Base-by-base conservation (phyloP, 2,888 invertebrate genomes). In the Panorpa germanica region DNA sequence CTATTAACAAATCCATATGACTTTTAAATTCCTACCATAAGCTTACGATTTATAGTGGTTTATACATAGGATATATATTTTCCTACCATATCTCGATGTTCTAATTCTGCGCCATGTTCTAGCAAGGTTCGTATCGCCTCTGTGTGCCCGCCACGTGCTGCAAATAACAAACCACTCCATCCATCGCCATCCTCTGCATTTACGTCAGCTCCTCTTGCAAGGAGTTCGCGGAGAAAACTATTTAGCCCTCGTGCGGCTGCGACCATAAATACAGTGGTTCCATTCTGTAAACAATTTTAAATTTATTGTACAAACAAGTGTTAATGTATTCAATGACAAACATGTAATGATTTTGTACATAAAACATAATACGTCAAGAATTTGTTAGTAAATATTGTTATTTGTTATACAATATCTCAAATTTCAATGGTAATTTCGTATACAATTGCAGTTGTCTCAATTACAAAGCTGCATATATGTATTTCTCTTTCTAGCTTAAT, bases 101-200 rank as follows among this genome's bases (percentile, higher is more conserved):
- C 88, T 34, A 91, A 64, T 35, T 71, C 66, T 10, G 83, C 85
- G 30, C 81, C 82, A 47, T 80, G 76, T 43, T 88, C 85, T 34
- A 93, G 50, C 25, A 96, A 55, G 40, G 83, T 73, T 38, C 70
- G 62, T 31, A 81, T 81, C 30, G 90, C 68, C 44, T 81, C 73
- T 16, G 72, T 58, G 51, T 85, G 72, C 0, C 95, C 95, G 43
- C 78, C 82, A 44, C 86, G 83, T 4, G 91, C 71, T 11, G 95
- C 91, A 54, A 82, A 83, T 38, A 90, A 61, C 35, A 98, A 55
- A 5, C 93, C 71, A 24, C 85, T 80, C 88, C 95, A 93, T 42
- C 83, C 82, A 50, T 96, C 95, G 45, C 71, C 66, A 55, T 96
- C 96, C 45, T 83, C 78, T 9, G 80, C 75, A 52, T 85, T 78